Percentiles rank a stretch among this genome's conserved stretches.
These are phyloP conservation scores for Paralichthys olivaceus DNA, from an alignment of 2,113 vertebrate species.

Conservation along the genomic window DNA sequence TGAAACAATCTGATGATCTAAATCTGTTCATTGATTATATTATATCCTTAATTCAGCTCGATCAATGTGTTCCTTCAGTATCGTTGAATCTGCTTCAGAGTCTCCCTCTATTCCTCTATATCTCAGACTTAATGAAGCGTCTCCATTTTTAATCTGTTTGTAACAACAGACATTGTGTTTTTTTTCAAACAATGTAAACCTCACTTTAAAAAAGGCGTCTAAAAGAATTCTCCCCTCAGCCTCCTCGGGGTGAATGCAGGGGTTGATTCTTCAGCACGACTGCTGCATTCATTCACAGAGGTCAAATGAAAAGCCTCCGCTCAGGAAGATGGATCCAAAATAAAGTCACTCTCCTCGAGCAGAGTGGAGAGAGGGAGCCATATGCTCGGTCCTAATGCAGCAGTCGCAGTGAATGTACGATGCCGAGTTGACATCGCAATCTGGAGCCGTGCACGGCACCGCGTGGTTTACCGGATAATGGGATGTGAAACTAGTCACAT, in stretches of 20 bases:
- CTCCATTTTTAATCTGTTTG: no score
- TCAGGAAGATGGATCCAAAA: constrained; percentile 42
- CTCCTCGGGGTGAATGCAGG: neutral
- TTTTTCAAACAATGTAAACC: no score
- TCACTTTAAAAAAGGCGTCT: neutral
- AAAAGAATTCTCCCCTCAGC: neutral
- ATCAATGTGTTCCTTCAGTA: no score
- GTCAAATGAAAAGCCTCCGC: constrained; percentile 39
- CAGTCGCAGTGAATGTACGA: constrained; percentile 27
- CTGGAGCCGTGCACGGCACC: constrained; percentile 26
- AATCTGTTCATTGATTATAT: neutral
- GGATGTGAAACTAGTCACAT: constrained; percentile 58
- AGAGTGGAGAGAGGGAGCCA: constrained; percentile 30
- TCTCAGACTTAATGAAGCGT: neutral
- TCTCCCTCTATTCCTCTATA: no score
- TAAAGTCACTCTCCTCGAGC: constrained; percentile 18
- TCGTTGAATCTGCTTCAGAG: no score
- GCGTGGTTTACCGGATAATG: constrained; percentile 51
- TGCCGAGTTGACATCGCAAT: constrained; percentile 52
- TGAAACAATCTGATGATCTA: neutral
- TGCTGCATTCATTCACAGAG: constrained; percentile 33
- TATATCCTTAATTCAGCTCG: no score
- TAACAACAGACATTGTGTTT: no score
- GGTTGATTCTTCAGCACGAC: constrained; percentile 12
- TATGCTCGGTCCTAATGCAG: constrained; percentile 39